Evolutionary conservation across 2,113 vertebrate genomes (phyloP).

Genomic region (Fulica atra): DNA sequence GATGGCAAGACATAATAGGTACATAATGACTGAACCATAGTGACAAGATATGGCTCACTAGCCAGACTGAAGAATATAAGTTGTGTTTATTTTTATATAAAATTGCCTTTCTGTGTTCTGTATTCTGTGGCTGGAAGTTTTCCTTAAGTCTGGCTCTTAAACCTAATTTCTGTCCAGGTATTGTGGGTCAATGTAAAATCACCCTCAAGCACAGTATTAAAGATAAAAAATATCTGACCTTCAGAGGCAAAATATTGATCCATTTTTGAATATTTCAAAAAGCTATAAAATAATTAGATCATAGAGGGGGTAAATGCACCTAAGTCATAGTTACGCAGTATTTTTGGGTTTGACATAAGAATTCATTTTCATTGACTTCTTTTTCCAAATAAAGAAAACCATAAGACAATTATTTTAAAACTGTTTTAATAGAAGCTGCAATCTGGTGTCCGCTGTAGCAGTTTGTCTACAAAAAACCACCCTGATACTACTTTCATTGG

Average conservation of each 20-base stretch:
- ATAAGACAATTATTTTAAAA: neutral
- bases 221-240: neutral
- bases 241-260: neutral
- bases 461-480: neutral
- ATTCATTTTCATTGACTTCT: neutral
- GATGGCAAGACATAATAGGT: neutral
- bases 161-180: neutral
- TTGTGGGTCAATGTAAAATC: neutral
- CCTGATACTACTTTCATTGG: neutral
- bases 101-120: fast-evolving
- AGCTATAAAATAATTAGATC: neutral
- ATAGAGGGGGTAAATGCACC: neutral
- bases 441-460: neutral
- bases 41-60: neutral
- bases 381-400: neutral
- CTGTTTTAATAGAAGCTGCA: neutral
- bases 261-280: neutral
- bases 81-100: neutral
- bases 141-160: neutral
- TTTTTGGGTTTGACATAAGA: neutral
- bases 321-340: neutral
- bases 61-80: neutral
- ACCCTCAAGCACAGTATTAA: neutral
- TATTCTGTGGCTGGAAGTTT: neutral
- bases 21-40: neutral